Evolutionary conservation across 2,888 invertebrate species (phyloP).

Genomic region (Torymus auratus): DNA sequence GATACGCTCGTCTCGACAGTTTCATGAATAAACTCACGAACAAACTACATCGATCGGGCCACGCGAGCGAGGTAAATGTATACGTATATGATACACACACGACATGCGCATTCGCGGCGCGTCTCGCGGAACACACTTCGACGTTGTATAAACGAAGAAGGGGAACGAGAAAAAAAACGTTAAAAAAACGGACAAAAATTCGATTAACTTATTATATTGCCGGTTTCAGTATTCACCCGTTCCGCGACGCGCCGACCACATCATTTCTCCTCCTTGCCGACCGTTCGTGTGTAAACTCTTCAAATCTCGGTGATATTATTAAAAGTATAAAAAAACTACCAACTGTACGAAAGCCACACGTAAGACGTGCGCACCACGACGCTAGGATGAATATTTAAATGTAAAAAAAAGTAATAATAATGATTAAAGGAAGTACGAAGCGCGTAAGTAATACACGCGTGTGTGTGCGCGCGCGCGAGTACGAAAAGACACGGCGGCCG

Average conservation of each 20-base stretch:
- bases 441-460: background rate
- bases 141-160: constrained; percentile 58
- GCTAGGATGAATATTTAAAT: constrained; percentile 57
- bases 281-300: constrained; percentile 54
- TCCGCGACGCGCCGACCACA: constrained; percentile 49
- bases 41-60: constrained; percentile 12
- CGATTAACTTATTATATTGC: constrained; percentile 74
- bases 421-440: constrained; percentile 13
- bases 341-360: constrained; percentile 30
- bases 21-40: constrained; percentile 56
- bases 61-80: constrained; percentile 59
- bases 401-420: constrained; percentile 45
- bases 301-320: constrained; percentile 4
- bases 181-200: constrained; percentile 58
- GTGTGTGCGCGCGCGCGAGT: too few species aligned
- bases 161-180: constrained; percentile 56
- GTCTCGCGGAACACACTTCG: constrained; percentile 64
- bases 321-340: background rate
- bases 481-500: background rate
- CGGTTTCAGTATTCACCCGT: constrained; percentile 74
- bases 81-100: constrained; percentile 10
- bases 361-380: constrained; percentile 52
- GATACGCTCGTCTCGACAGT: constrained; percentile 54
- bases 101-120: constrained; percentile 62
- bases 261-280: constrained; percentile 52